Base-by-base conservation (phyloP, 2,888 invertebrate genomes). In the Tetheella fluctuosa region DNA sequence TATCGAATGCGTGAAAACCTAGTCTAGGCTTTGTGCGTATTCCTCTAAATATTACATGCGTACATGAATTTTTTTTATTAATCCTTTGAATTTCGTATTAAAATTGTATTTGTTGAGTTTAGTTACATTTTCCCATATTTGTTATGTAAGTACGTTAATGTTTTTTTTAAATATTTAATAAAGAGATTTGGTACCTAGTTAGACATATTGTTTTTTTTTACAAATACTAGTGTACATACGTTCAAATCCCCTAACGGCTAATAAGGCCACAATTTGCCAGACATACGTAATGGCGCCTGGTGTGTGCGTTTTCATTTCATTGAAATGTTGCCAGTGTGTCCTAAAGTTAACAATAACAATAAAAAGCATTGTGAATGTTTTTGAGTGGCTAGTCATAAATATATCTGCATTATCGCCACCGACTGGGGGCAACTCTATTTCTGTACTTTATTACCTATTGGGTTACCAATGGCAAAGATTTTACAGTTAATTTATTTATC, bases 371-470 rank as follows among this genome's bases (percentile, higher is more conserved):
- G 13, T 13, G 12, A 48, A 48, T 48, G 48, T 20, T 48, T 34
- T 48, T 20, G 20, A 48, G 17, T 69, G 65, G 73, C 64, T 68
- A 71, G 66, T 68, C 64, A 63, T 70, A 70, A 69, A 69, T 37
- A 37, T 37, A 4, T 37, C 4, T 13, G 3, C n/a, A n/a, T n/a
- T 37, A 4, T 34, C 10, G 12, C 34, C 34, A 2, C 10, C 13
- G n/a, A 10, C 39, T n/a, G 39, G 39, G 39, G 39, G n/a, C 39
- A 39, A 39, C 3, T n/a, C n/a, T 5, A 39, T 39, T 37, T 39
- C 39, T n/a, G 4, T n/a, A 1, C 7, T 39, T 39, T 39, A 39
- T 39, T 39, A 10, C n/a, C 4, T 15, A 37, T 15, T 8, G 2
- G 10, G 7, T 25, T 25, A 10, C 10, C 7, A 20, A n/a, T 28